Evolutionary conservation across 2,888 invertebrate species (phyloP).

Genomic region (Acronicta aceris): DNA sequence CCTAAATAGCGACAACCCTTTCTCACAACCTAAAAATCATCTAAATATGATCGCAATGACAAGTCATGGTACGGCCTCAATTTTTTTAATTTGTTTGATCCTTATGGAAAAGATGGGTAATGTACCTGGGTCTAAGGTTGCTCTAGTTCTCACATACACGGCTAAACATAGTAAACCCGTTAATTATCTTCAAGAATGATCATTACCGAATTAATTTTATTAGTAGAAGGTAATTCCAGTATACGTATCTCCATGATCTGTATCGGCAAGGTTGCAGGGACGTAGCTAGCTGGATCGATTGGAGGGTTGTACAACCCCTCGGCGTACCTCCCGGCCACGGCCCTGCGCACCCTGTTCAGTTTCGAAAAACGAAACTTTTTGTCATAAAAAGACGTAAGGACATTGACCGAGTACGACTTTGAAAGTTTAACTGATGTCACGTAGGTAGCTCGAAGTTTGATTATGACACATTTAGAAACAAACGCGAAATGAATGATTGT

Average conservation of each 20-base stretch:
- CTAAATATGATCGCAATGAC: no score
- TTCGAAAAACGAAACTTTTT: slow-evolving; percentile 54
- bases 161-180: no score
- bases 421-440: slow-evolving; percentile 60
- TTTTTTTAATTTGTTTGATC: no score
- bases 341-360: slow-evolving; percentile 34
- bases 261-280: slow-evolving; percentile 38
- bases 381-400: slow-evolving; percentile 61
- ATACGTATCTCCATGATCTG: slow-evolving; percentile 4
- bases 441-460: slow-evolving; percentile 13
- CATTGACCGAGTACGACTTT: slow-evolving; percentile 73
- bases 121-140: no score
- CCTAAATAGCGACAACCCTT: no score
- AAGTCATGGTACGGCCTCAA: no score
- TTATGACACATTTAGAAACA: background rate
- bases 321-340: slow-evolving; percentile 42
- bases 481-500: background rate
- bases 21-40: no score
- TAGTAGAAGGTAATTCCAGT: slow-evolving; percentile 6
- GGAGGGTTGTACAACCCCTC: slow-evolving; percentile 59
- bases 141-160: no score
- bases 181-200: no score
- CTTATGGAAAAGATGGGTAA: no score
- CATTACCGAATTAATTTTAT: background rate
- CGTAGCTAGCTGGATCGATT: slow-evolving; percentile 68